Conservation (phyloP, 2,888 invertebrate species). For the Odontomyia ornata region DNA sequence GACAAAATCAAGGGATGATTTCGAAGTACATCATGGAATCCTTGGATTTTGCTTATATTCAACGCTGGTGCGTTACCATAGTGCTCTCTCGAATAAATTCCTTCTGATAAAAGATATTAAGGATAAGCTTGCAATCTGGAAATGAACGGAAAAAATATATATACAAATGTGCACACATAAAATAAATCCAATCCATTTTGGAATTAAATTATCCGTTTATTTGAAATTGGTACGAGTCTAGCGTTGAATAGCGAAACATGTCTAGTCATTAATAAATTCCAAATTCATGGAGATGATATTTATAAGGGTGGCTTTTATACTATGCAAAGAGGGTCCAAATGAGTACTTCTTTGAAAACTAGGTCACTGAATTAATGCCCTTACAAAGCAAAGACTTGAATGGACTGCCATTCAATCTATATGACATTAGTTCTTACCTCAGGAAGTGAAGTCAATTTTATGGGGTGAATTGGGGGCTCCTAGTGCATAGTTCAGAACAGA, state of each 20-base stretch:
- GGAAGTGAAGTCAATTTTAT: too few relatives aligned
- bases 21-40: background rate
- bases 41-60: background rate
- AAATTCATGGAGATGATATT: too few relatives aligned
- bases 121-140: constrained; percentile 1
- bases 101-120: background rate
- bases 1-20: background rate
- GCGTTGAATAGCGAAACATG: background rate
- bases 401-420: too few relatives aligned
- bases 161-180: background rate
- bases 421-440: too few relatives aligned
- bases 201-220: background rate
- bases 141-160: background rate
- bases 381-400: too few relatives aligned
- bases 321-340: too few relatives aligned
- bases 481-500: too few relatives aligned
- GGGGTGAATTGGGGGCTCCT: too few relatives aligned
- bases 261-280: background rate
- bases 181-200: constrained; percentile 3
- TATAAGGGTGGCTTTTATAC: too few relatives aligned
- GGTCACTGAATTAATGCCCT: too few relatives aligned
- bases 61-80: too few relatives aligned
- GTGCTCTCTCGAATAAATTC: background rate
- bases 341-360: too few relatives aligned
- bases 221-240: background rate